Evolutionary conservation across 2,888 invertebrate genomes (phyloP).

Genomic region (Drosophila neonasuta): DNA sequence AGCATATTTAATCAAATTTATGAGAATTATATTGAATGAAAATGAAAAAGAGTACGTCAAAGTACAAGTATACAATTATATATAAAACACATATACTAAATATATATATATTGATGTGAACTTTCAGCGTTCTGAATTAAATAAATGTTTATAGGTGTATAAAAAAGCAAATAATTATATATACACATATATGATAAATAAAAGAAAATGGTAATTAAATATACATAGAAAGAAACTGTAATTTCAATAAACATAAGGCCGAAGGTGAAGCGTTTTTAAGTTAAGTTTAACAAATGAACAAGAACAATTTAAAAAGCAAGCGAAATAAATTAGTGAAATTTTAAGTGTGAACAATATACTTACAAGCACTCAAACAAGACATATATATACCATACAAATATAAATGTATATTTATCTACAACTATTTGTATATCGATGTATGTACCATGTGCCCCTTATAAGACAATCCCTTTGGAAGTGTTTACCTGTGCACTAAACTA

Average conservation of each 20-base stretch:
- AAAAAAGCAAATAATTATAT: conserved; percentile 24
- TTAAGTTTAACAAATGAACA: conserved; percentile 35
- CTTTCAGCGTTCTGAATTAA: conserved; percentile 59
- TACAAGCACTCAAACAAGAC: conserved; percentile 23
- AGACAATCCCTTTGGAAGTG: conserved; percentile 78
- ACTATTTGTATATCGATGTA: conserved; percentile 74
- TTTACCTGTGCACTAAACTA: conserved; percentile 53
- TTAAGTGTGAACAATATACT: conserved; percentile 43
- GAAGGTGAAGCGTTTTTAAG: conserved; percentile 33
- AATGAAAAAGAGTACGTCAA: conserved; percentile 14
- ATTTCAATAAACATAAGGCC: conserved; percentile 79
- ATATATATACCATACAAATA: conserved; percentile 7
- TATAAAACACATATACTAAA: conserved; percentile 21
- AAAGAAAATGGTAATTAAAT: conserved; percentile 67
- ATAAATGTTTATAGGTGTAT: conserved; percentile 71
- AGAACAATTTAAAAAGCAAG: conserved; percentile 23
- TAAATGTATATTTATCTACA: conserved; percentile 46
- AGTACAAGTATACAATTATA: conserved; percentile 32
- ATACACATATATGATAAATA: conserved; percentile 7
- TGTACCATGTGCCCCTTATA: conserved; percentile 58
- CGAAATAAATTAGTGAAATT: conserved; percentile 63
- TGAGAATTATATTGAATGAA: conserved; percentile 16
- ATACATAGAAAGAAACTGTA: conserved; percentile 81
- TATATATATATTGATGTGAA: conserved; percentile 68
- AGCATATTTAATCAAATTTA: conserved; percentile 27